Conservation (phyloP, 2,888 invertebrate genomes). For the Arctia plantaginis region DNA sequence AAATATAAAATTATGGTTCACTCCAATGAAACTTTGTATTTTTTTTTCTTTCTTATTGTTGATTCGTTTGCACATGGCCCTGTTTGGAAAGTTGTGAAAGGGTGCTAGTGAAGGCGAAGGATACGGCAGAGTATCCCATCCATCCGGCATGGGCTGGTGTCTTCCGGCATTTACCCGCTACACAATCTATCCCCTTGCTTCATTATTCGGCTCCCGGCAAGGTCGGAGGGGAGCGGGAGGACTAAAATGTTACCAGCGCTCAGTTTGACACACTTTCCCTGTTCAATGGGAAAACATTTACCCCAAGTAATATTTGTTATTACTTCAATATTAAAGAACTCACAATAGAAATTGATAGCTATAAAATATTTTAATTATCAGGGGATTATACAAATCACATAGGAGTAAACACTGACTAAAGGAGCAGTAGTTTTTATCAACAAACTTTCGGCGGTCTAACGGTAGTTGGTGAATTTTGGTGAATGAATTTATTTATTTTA, state of each 20-base stretch:
- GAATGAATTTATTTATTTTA: neutral
- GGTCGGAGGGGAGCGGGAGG: conserved; percentile 80
- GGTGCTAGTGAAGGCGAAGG: conserved; percentile 54
- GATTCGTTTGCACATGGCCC: conserved; percentile 52
- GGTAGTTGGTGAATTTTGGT: too few relatives aligned
- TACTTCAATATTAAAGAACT: neutral
- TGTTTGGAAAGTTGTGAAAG: conserved; percentile 57
- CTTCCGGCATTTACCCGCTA: conserved; percentile 71
- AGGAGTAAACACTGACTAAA: neutral
- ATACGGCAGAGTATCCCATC: conserved; percentile 62
- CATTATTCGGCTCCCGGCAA: conserved; percentile 73
- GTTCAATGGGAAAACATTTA: conserved; percentile 14
- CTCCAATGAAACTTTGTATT: conserved; percentile 43
- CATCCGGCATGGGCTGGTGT: conserved; percentile 70
- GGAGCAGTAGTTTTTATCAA: neutral
- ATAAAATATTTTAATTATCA: neutral
- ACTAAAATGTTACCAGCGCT: conserved; percentile 63
- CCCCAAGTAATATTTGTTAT: too few relatives aligned
- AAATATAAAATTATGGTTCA: conserved; percentile 42
- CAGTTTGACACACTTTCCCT: conserved; percentile 14
- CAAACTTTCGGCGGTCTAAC: neutral
- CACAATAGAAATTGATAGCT: neutral
- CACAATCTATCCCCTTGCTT: conserved; percentile 70
- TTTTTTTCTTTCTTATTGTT: conserved; percentile 42
- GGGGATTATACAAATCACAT: too few relatives aligned